Percentiles rank a stretch among this genome's conserved stretches.
Evolutionary conservation across 2,113 vertebrate genomes (phyloP).

Genomic region (Athene cunicularia): DNA sequence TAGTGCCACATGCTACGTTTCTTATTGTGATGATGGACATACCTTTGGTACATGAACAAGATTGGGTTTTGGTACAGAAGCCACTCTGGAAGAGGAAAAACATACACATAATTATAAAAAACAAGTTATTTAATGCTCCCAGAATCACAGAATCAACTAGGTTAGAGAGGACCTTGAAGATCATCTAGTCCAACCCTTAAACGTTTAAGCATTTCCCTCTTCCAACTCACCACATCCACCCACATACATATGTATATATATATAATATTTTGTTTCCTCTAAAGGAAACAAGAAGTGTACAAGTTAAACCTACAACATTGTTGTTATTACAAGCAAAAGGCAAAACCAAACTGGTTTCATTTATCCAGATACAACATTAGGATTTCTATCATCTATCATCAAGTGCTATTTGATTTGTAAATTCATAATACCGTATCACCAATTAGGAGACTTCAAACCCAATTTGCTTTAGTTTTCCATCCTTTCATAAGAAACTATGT

Average conservation of each 20-base stretch:
- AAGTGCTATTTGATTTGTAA: not conserved
- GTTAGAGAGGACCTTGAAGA: no score
- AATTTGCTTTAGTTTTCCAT: slow-evolving; percentile 26
- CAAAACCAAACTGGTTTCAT: not conserved
- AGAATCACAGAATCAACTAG: no score
- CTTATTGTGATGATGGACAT: slow-evolving; percentile 28
- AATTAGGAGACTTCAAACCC: not conserved
- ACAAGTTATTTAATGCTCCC: not conserved
- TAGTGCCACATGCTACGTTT: not conserved
- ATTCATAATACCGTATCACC: not conserved
- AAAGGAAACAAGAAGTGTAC: not conserved
- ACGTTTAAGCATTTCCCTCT: not conserved
- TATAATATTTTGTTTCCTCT: not conserved
- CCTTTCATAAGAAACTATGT: not conserved
- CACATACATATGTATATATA: fast-evolving
- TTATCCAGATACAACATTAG: not conserved
- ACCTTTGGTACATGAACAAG: slow-evolving; percentile 85
- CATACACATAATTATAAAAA: not conserved
- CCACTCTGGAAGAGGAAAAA: slow-evolving; percentile 74
- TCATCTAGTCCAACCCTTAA: no score
- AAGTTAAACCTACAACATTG: not conserved
- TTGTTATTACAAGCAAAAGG: not conserved
- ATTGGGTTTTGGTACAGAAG: slow-evolving; percentile 79
- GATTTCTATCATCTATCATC: not conserved
- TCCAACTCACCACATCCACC: not conserved